phyloP scores from a whole-genome alignment of 2,113 vertebrate species.

The Marcusenius ussheri region DNA sequence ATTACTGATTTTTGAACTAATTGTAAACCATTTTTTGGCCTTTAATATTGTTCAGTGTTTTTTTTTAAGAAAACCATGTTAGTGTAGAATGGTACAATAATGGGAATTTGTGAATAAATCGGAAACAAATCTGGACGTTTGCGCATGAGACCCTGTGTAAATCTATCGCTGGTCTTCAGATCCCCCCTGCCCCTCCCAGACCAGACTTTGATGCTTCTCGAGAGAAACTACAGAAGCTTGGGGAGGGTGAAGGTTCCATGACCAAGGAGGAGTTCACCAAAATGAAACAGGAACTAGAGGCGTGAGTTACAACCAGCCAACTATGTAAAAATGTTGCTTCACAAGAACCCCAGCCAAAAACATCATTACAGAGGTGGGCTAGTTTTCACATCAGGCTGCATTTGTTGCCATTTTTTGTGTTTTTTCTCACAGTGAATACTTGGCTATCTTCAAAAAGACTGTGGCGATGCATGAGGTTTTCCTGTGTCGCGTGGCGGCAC shows the following conservation, averaged over 20 bases:
- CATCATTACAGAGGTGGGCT: background rate
- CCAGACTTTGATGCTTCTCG: constrained; percentile 97
- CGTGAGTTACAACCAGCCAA: constrained; percentile 62
- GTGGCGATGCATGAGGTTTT: constrained; percentile 99
- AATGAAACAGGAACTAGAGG: constrained; percentile 99
- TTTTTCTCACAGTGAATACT: constrained; percentile 77
- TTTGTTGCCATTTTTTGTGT: background rate
- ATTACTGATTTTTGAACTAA: background rate
- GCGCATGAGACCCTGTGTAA: background rate
- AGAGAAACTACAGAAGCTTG: constrained; percentile 96
- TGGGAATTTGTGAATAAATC: background rate
- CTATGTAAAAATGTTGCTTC: background rate
- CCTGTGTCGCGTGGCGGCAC: constrained; percentile 91
- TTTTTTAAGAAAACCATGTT: background rate
- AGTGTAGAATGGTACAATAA: background rate
- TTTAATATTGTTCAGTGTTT: background rate
- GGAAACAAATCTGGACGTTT: background rate
- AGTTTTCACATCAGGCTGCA: background rate
- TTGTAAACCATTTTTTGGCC: constrained; percentile 1
- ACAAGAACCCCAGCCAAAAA: background rate
- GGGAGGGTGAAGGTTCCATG: constrained; percentile 97
- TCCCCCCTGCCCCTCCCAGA: constrained; percentile 90
- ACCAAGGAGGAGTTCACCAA: constrained; percentile 99
- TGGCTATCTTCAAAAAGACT: constrained; percentile 99
- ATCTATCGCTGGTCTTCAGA: constrained; percentile 56